Evolutionary conservation across 2,797 vertebrate species (phyloP).

Genomic region (Cynodonichthys magdalenae): DNA sequence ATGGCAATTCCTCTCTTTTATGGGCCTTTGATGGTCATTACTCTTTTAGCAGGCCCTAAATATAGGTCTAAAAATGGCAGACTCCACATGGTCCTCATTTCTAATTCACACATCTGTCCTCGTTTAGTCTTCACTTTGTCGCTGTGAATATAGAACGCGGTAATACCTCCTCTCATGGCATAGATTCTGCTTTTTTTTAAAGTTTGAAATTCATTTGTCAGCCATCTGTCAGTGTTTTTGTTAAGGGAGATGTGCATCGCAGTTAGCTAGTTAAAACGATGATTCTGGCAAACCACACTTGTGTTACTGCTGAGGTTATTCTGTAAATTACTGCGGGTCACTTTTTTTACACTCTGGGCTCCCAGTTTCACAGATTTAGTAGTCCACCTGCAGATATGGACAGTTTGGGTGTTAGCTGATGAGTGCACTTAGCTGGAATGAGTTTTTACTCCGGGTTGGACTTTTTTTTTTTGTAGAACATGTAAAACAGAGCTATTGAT

Average conservation of each 20-base stretch:
- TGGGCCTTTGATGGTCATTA: slow-evolving; percentile 84
- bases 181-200: slow-evolving; percentile 33
- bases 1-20: slow-evolving; percentile 80
- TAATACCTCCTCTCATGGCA: slow-evolving; percentile 47
- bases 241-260: slow-evolving; percentile 36
- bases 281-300: slow-evolving; percentile 7
- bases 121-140: slow-evolving; percentile 78
- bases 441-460: slow-evolving; percentile 3
- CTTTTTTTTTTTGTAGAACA: slow-evolving; percentile 15
- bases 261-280: slow-evolving; percentile 22
- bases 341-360: slow-evolving; percentile 14
- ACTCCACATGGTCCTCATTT: slow-evolving; percentile 82
- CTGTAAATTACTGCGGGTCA: slow-evolving; percentile 1
- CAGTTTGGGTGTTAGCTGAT: slow-evolving; percentile 1
- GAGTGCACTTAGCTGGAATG: background rate
- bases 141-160: slow-evolving; percentile 53
- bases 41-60: slow-evolving; percentile 85
- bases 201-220: slow-evolving; percentile 50
- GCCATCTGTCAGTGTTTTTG: slow-evolving; percentile 63
- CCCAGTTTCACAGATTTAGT: background rate
- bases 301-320: background rate
- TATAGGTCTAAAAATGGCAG: slow-evolving; percentile 82
- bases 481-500: slow-evolving; percentile 27
- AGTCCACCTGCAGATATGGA: slow-evolving; percentile 14
- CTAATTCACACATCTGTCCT: slow-evolving; percentile 85